phyloP scores from a whole-genome alignment of 2,888 invertebrate genomes.

The Polylopha cassiicola region DNA sequence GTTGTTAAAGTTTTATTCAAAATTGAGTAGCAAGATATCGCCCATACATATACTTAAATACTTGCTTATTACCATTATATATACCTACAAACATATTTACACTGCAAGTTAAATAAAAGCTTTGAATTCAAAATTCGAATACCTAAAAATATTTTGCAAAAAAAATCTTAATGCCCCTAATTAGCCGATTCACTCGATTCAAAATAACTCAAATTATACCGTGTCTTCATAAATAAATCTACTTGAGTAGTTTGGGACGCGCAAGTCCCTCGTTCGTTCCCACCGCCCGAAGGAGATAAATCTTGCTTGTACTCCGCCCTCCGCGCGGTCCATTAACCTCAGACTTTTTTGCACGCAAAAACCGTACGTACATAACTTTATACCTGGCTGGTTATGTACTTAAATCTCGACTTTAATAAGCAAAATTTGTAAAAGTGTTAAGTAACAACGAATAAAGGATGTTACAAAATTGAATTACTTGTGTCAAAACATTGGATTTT shows the following conservation, averaged over 20 bases:
- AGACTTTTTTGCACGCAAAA: constrained; percentile 33
- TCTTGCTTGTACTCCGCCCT: constrained; percentile 58
- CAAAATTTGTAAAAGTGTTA: too few species aligned
- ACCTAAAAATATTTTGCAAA: not conserved
- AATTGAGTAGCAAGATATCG: too few species aligned
- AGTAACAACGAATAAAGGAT: too few species aligned
- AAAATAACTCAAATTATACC: constrained; percentile 48
- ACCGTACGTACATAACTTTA: constrained; percentile 18
- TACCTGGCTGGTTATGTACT: constrained; percentile 22
- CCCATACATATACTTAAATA: too few species aligned
- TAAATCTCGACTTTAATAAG: constrained; percentile 29
- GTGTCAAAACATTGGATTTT: too few species aligned
- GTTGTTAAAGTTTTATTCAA: too few species aligned
- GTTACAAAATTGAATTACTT: too few species aligned
- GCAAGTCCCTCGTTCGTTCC: constrained; percentile 48
- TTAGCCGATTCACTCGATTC: constrained; percentile 24
- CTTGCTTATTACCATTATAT: too few species aligned
- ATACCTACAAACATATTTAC: too few species aligned
- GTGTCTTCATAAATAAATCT: constrained; percentile 61
- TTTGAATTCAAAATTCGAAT: not conserved
- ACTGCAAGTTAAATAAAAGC: too few species aligned
- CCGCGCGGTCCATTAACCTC: constrained; percentile 50
- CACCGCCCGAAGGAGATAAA: constrained; percentile 70
- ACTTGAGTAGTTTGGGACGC: constrained; percentile 43
- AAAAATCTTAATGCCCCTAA: constrained; percentile 7